phyloP scores from a whole-genome alignment of 2,888 invertebrate genomes.

The Ctena decussata region DNA sequence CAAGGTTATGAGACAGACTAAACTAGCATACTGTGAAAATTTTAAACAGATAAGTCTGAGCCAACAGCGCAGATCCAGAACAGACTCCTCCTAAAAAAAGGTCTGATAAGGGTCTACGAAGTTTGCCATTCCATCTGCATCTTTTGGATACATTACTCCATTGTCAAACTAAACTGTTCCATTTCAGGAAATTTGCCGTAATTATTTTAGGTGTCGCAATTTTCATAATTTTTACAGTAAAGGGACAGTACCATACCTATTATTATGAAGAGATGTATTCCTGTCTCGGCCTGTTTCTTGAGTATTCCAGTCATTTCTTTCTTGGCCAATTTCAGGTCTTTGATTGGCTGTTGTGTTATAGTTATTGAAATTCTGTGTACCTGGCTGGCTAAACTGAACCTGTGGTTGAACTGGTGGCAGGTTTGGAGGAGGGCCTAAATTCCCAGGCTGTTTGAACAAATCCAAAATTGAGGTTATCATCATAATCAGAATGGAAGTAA shows the following conservation, averaged over 20 bases:
- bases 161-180: too few species aligned
- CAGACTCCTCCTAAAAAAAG: neutral
- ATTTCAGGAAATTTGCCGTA: too few species aligned
- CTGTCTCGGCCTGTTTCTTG: too few species aligned
- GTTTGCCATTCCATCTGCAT: neutral
- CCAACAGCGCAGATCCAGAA: neutral
- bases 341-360: neutral
- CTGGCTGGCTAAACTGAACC: neutral
- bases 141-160: neutral
- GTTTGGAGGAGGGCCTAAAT: neutral
- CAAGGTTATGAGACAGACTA: too few species aligned
- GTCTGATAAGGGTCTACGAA: neutral
- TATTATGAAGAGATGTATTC: too few species aligned
- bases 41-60: too few species aligned
- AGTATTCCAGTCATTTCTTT: neutral
- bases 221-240: too few species aligned
- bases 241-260: too few species aligned
- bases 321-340: neutral
- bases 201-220: too few species aligned
- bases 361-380: neutral
- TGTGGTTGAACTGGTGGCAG: neutral
- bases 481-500: too few species aligned
- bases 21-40: too few species aligned
- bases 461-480: too few species aligned
- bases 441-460: neutral